Evolutionary conservation across 1,140 invertebrate species (phyloP), one percentile per base, ranked within the genome.

Genomic region (Idris sp.): DNA sequence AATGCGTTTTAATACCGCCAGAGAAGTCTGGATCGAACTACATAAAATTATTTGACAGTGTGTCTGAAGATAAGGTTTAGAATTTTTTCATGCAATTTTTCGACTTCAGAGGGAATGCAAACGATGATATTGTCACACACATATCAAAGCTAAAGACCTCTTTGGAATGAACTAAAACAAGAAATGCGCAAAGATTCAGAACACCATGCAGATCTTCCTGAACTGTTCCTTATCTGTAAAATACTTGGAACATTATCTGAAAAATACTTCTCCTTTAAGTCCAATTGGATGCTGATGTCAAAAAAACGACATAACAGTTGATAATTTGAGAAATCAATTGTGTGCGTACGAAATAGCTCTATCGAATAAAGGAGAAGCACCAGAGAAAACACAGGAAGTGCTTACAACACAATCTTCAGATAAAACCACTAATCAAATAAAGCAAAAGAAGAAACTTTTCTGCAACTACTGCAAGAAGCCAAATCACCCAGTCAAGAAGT

Each of bases 241-340:
- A 67, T 56, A 40, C n/a, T 67, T 33, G 43, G 35, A 25, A 67
- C 51, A 9, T n/a, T 68, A 10, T 36, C 51, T 13, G 64, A 68
- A 2, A 36, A 58, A 13, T 68, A 68, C 33, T 68, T 68, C 43
- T 58, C 44, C 0, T 68, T 68, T 8, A 68, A 68, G 15, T 68
- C 64, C 1, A 58, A 53, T 16, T 68, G 64, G 53, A 68, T 68
- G 51, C 10, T 68, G n/a, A 68, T 68, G 64, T 46, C 64, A 0
- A 58, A 43, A 58, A 58, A 36, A 14, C 28, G 44, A 58, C 7
- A 31, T 43, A 19, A 40, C 53, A n/a, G 15, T 58, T 51, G 64
- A 68, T 36, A 51, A 41, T 19, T 19, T 58, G 19, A 68, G 53
- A 10, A 69, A 51, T 59, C 65, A 59, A 31, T 9, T 69, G 5